Base-by-base conservation (phyloP, 2,113 vertebrate genomes). In the Larimichthys polyactis region DNA sequence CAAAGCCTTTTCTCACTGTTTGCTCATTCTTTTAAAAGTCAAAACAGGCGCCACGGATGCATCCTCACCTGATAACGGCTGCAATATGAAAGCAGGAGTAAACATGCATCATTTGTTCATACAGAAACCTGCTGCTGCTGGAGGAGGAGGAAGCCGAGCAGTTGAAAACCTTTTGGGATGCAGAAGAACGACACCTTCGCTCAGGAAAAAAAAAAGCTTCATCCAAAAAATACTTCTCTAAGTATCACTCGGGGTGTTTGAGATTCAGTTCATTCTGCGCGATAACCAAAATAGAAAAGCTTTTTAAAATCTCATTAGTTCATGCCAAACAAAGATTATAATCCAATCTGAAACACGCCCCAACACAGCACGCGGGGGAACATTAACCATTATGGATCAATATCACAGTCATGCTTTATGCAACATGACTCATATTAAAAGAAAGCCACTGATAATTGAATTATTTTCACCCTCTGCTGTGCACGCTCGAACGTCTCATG, bases 381-480 rank as follows among this genome's bases (percentile, higher is more conserved):
- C 87, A 72, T 65, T 22, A 80, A 81, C 68, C 75, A 83, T 69
- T 57, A 63, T 68, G 83, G 89, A 90, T 91, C 91, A 71, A 93
- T 92, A 90, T 44, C 81, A 15, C 79, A 78, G 82, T 89, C 84
- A 71, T 83, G 79, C 86, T 84, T 82, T 85, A 85, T 78, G 86
- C 83, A 90, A 82, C 89, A 63, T 76, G 81, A 86, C 84, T 86
- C 78, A 79, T 73, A 87, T 84, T 84, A 85, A 92, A 46, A 90
- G 75, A 91, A 84, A 84, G 84, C 36, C 60, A 58, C 51, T 77
- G 62, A 92, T 90, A 87, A 93, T 89, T 89, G 49, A 89, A 92
- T 90, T 78, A 87, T 89, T 90, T 87, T 84, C 75, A 46, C 82
- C 84, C 71, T 82, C 77, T 59, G 77, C 74, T 36, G 20, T 81